Evolutionary conservation across 1,140 invertebrate species (phyloP).

Genomic region (Dendroctonus ponderosae): DNA sequence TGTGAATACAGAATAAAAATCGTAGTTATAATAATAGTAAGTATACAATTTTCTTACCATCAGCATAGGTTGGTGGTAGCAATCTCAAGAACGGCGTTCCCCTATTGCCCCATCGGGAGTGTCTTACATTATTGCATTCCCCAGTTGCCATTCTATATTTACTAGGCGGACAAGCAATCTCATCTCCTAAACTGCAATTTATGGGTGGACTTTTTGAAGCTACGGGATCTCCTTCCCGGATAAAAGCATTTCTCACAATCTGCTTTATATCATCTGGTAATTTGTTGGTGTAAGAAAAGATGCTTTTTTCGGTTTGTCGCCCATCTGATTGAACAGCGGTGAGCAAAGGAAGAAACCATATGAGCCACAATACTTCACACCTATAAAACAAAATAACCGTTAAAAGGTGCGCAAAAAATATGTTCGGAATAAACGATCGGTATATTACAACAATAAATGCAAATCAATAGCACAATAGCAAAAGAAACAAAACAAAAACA

Average conservation of each 20-base stretch:
- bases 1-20: no score
- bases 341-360: slow-evolving; percentile 17
- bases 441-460: no score
- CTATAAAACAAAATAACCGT: background rate
- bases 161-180: slow-evolving; percentile 63
- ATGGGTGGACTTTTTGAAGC: background rate
- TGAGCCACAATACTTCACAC: slow-evolving; percentile 11
- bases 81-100: slow-evolving; percentile 80
- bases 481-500: no score
- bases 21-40: no score
- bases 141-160: slow-evolving; percentile 81
- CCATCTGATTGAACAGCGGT: slow-evolving; percentile 3
- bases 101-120: slow-evolving; percentile 84
- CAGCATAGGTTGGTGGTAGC: slow-evolving; percentile 76
- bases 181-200: slow-evolving; percentile 20
- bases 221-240: slow-evolving; percentile 30
- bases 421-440: no score
- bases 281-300: slow-evolving; percentile 34
- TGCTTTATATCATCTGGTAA: slow-evolving; percentile 42
- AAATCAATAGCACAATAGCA: no score
- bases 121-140: slow-evolving; percentile 91
- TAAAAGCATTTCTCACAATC: slow-evolving; percentile 38
- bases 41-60: no score
- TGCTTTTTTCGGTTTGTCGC: no score
- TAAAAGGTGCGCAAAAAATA: no score